phyloP scores from a whole-genome alignment of 2,888 invertebrate genomes.

The Encarsia formosa region DNA sequence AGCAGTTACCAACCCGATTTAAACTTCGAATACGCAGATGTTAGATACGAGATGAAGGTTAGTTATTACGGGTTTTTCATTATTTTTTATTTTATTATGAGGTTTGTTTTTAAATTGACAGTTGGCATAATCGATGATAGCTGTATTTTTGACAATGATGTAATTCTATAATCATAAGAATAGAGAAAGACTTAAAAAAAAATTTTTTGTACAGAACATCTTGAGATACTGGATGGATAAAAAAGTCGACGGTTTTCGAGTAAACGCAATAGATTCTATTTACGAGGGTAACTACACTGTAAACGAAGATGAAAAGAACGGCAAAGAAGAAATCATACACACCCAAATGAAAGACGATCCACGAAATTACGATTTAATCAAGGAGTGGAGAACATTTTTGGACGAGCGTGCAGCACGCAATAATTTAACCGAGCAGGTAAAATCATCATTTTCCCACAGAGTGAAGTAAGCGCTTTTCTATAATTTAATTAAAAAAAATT shows the following conservation, averaged over 20 bases:
- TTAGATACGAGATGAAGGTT: conserved; percentile 45
- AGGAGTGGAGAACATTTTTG: conserved; percentile 57
- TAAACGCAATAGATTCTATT: conserved; percentile 69
- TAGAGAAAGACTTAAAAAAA: too few species aligned
- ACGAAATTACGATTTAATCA: conserved; percentile 56
- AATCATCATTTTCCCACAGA: too few species aligned
- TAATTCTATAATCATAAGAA: too few species aligned
- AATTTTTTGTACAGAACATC: conserved; percentile 59
- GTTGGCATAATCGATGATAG: too few species aligned
- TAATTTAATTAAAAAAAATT: neutral
- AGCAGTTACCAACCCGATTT: conserved; percentile 56
- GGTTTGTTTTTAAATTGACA: too few species aligned
- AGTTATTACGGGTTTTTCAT: conserved; percentile 11
- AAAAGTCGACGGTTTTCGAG: conserved; percentile 82
- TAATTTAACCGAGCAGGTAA: conserved; percentile 46
- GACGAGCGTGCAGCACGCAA: conserved; percentile 50
- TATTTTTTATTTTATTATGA: neutral
- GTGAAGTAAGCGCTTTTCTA: neutral
- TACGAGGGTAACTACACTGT: conserved; percentile 57
- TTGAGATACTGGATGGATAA: conserved; percentile 76
- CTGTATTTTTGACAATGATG: too few species aligned
- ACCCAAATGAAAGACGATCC: conserved; percentile 61
- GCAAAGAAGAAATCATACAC: conserved; percentile 55
- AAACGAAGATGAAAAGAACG: conserved; percentile 58
- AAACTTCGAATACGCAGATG: conserved; percentile 51